Base-by-base conservation (phyloP, 2,113 vertebrate species). In the Emydocephalus ijimae region DNA sequence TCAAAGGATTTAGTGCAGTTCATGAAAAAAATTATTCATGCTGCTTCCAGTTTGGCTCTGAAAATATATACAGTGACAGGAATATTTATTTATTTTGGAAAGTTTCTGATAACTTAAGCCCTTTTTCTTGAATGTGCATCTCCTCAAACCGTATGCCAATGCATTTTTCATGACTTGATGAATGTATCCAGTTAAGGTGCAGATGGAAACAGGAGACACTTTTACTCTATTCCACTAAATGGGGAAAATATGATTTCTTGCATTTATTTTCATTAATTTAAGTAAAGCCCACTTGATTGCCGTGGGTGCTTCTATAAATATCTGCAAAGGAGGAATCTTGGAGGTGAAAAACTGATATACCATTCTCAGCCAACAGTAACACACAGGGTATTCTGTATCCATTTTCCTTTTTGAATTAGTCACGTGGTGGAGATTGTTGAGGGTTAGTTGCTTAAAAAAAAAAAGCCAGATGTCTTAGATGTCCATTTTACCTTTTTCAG, bases 231-330 rank as follows among this genome's bases (percentile, higher is more conserved):
- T 94, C 92, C 81, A 69, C 50, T 90, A 95, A 93, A 95, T 92
- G 85, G 94, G 92, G 95, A 96, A 96, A 96, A 95, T 87, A 91
- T 24, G 29, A n/a, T 93, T 95, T 92, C 0, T 0, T 34, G 4
- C 3, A 90, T 96, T 97, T 96, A 92, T 93, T 96, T 95, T 92
- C 88, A 94, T 93, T 94, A 88, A 85, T 92, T 94, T 93, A 74
- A 92, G 91, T 94, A 81, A n/a, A 9, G 0, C 85, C 91, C 11
- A 1, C 56, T 64, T 87, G 91, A 90, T 94, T 93, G 89, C 92
- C 55, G 39, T 55, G 54, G 69, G 94, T 95, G 90, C 87, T 91
- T 96, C 91, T 95, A 90, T 81, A 94, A 96, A 92, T 89, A 90
- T 26, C 89, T 95, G 93, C 86, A 85, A 93, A 92, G 91, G 86